Conservation (phyloP, 2,888 invertebrate species). For the Rhorus exstirpatorius region DNA sequence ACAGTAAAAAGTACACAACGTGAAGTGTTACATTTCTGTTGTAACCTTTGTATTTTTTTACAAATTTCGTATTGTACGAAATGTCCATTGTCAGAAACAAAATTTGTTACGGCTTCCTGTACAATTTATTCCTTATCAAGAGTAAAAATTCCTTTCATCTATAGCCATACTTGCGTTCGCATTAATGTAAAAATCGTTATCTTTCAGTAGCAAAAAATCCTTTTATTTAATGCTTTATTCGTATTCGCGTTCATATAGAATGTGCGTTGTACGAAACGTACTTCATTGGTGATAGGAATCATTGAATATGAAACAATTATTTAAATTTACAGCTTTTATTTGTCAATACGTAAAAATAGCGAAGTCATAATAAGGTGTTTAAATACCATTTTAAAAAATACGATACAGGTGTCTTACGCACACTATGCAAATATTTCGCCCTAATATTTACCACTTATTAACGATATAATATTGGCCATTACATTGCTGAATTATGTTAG, state of each 20-base stretch:
- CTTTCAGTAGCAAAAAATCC: too few species aligned
- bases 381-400: background rate
- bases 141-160: background rate
- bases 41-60: too few species aligned
- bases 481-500: conserved; percentile 16
- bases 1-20: conserved; percentile 8
- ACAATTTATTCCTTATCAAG: background rate
- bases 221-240: too few species aligned
- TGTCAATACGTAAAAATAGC: background rate
- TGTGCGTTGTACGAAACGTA: too few species aligned
- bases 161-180: too few species aligned
- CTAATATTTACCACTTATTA: conserved; percentile 1
- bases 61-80: too few species aligned
- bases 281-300: background rate
- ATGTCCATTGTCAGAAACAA: too few species aligned
- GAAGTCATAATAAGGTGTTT: background rate
- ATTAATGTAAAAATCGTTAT: too few species aligned
- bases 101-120: conserved; percentile 10
- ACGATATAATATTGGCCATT: conserved; percentile 13
- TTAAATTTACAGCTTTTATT: conserved; percentile 1
- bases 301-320: conserved; percentile 12
- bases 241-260: too few species aligned
- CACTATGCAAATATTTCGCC: too few species aligned
- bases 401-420: background rate
- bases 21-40: too few species aligned